A percentile compares a stretch with the other conserved stretches of the same genome.
Conservation (phyloP, 2,888 invertebrate genomes). For the Lamellibrachia satsuma region DNA sequence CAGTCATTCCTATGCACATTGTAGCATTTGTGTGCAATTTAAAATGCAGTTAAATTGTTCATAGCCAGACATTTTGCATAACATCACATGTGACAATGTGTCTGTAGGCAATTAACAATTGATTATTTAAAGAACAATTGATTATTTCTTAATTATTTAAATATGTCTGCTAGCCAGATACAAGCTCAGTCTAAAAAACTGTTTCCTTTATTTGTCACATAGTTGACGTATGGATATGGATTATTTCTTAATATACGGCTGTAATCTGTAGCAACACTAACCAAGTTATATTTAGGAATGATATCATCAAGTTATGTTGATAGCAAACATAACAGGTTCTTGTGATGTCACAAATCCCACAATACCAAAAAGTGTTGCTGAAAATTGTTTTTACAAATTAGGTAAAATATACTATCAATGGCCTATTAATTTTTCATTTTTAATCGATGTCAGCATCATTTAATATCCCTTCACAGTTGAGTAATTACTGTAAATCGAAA, state of each 20-base stretch:
- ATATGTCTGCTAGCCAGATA: not conserved
- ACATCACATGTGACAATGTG: not conserved
- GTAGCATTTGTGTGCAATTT: not conserved
- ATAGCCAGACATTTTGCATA: not conserved
- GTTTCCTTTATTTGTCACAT: not conserved
- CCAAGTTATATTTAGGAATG: not conserved
- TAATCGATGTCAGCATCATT: not conserved
- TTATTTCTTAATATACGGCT: not conserved
- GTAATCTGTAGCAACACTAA: not conserved
- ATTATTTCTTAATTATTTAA: slow-evolving; percentile 13
- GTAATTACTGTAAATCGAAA: too few species aligned
- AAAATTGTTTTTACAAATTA: not conserved
- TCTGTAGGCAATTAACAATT: not conserved
- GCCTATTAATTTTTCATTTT: not conserved
- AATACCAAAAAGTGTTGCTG: not conserved
- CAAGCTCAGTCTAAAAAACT: not conserved
- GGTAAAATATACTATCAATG: not conserved
- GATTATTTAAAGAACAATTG: not conserved
- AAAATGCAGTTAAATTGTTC: not conserved
- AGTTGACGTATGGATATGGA: not conserved
- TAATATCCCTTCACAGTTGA: too few species aligned
- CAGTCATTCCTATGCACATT: not conserved
- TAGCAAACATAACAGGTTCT: not conserved
- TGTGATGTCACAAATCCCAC: not conserved
- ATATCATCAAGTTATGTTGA: not conserved